Evolutionary conservation across 2,113 vertebrate genomes (phyloP).

Genomic region (Brienomyrus longianalis): DNA sequence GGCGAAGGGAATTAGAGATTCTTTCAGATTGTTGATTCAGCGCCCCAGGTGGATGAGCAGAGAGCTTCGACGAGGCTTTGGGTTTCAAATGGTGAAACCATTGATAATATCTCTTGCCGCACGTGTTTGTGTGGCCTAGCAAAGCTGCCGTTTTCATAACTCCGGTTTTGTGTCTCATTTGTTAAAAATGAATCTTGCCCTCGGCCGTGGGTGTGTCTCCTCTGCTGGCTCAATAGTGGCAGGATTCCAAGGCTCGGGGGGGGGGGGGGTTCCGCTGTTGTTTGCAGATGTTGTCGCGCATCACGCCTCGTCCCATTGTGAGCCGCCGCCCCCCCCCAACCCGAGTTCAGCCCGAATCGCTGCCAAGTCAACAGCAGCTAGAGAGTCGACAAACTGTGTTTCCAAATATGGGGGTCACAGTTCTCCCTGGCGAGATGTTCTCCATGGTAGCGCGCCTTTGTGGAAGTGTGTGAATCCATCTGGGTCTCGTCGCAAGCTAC

Average conservation of each 20-base stretch:
- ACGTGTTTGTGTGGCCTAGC: not conserved
- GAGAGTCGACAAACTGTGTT: not conserved
- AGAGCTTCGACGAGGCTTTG: not conserved
- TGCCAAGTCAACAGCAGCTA: not conserved
- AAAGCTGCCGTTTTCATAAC: not conserved
- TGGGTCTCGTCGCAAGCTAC: not conserved
- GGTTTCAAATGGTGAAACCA: not conserved
- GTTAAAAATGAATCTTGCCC: not conserved
- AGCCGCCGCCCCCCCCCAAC: not conserved
- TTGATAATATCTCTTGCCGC: not conserved
- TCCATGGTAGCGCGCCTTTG: not conserved
- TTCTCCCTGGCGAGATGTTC: not conserved
- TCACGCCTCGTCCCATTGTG: not conserved
- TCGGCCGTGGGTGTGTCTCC: not conserved
- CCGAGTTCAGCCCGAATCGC: not conserved
- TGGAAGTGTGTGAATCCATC: not conserved
- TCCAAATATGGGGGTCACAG: slow-evolving; percentile 1
- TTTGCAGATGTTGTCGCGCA: not conserved
- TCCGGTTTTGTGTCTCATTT: not conserved
- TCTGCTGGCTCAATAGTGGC: not conserved
- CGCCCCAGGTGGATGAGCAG: not conserved
- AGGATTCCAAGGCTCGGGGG: not conserved
- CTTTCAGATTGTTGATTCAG: not conserved
- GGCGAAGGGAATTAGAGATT: not conserved
- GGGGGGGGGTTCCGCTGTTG: not conserved